Conservation (phyloP, 2,113 vertebrate genomes). For the Callorhinus ursinus region DNA sequence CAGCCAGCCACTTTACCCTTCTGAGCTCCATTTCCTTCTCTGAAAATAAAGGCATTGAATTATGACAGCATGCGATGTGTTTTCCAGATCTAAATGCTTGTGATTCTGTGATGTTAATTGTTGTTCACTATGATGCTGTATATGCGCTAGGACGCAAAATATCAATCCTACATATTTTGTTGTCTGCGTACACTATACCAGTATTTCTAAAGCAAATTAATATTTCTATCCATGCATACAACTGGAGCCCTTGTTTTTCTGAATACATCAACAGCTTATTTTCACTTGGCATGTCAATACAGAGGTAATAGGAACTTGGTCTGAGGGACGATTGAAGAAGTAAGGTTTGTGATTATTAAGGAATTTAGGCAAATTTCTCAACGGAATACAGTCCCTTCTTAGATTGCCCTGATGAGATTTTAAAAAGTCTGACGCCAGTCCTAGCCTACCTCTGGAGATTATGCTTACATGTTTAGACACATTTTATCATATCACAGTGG, state of each 20-base stretch:
- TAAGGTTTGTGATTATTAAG: slow-evolving; percentile 33
- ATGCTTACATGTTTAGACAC: slow-evolving; percentile 12
- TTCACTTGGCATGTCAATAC: not conserved
- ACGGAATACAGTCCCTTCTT: not conserved
- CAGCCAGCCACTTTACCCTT: not conserved
- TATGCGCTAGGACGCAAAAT: not conserved
- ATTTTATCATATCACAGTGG: slow-evolving; percentile 5
- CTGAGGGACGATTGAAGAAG: not conserved
- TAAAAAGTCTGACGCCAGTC: not conserved
- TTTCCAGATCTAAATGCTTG: not conserved
- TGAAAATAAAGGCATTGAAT: slow-evolving; percentile 39
- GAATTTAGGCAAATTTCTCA: not conserved
- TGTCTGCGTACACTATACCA: not conserved
- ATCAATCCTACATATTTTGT: not conserved
- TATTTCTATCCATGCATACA: not conserved
- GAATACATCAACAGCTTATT: slow-evolving; percentile 11
- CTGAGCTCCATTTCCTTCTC: not conserved
- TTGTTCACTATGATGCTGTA: not conserved
- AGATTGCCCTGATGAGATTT: slow-evolving; percentile 36
- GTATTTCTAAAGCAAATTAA: not conserved
- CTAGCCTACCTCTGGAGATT: slow-evolving; percentile 4
- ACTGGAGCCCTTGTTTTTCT: not conserved
- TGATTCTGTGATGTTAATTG: not conserved
- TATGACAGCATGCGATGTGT: not conserved
- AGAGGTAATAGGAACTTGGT: not conserved